phyloP scores from a whole-genome alignment of 2,888 invertebrate species.

The Coenonympha glycerion region DNA sequence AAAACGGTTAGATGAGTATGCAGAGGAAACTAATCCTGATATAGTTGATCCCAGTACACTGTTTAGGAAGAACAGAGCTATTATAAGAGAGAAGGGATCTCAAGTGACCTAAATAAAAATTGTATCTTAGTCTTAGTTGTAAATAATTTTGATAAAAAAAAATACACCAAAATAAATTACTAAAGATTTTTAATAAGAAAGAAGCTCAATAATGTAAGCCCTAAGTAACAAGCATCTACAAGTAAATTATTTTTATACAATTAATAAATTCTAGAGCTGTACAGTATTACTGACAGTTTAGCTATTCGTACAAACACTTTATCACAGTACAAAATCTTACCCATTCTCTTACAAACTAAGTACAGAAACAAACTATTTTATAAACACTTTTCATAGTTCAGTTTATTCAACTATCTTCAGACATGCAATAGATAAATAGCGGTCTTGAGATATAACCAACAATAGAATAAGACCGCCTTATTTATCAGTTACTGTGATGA shows the following conservation, averaged over 20 bases:
- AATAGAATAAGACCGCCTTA: too few relatives aligned
- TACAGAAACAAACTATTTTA: not conserved
- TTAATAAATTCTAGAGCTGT: not conserved
- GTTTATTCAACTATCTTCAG: too few relatives aligned
- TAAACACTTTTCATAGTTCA: not conserved
- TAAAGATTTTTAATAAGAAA: slow-evolving; percentile 25
- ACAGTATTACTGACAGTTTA: slow-evolving; percentile 7
- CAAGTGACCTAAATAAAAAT: slow-evolving; percentile 52
- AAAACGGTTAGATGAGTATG: slow-evolving; percentile 79
- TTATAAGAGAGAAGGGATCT: slow-evolving; percentile 73
- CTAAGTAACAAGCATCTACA: slow-evolving; percentile 17
- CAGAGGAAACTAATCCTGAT: slow-evolving; percentile 70
- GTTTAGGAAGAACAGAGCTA: slow-evolving; percentile 61
- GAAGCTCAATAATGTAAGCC: slow-evolving; percentile 23
- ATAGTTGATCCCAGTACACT: slow-evolving; percentile 63
- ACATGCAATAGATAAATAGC: too few relatives aligned
- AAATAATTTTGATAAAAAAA: not conserved
- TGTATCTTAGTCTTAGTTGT: not conserved
- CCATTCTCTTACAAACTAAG: slow-evolving; percentile 15
- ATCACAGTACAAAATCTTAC: slow-evolving; percentile 23
- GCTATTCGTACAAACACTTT: slow-evolving; percentile 14
- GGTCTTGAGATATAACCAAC: too few relatives aligned
- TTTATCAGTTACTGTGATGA: too few relatives aligned
- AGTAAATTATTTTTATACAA: too few relatives aligned
- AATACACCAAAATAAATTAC: slow-evolving; percentile 1